Evolutionary conservation across 2,113 vertebrate genomes (phyloP).

Genomic region (Galbula dea): DNA sequence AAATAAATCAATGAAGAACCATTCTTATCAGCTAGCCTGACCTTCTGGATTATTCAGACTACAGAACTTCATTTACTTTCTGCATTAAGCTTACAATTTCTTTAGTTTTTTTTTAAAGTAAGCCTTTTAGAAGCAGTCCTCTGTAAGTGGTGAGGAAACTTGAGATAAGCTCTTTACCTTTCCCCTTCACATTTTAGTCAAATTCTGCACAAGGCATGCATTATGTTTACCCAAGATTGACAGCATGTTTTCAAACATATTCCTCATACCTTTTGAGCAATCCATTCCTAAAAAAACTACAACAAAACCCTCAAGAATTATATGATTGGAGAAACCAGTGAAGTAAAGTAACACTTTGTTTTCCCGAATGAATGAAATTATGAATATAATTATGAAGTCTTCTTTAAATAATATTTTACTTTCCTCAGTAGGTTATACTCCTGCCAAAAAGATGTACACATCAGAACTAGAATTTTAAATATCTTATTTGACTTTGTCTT

Average conservation of each 20-base stretch:
- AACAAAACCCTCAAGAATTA: background rate
- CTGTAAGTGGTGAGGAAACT: background rate
- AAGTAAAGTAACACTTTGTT: background rate
- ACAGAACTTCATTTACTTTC: background rate
- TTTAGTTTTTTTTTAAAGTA: background rate
- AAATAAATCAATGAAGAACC: background rate
- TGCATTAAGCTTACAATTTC: background rate
- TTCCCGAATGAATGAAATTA: background rate
- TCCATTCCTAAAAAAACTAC: background rate
- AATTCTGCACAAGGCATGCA: background rate
- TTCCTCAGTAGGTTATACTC: background rate
- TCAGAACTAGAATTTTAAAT: background rate
- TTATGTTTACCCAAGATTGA: background rate
- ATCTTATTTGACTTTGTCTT: background rate
- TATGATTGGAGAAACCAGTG: background rate
- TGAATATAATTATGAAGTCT: background rate
- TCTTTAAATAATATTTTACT: background rate
- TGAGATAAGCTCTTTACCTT: background rate
- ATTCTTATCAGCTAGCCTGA: background rate
- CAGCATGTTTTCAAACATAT: background rate
- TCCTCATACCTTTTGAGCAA: background rate
- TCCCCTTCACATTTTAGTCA: background rate
- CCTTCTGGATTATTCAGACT: background rate
- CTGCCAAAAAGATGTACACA: background rate
- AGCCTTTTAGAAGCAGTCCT: background rate